These are phyloP conservation scores for Stenoptilia bipunctidactyla DNA, from an alignment of 2,888 invertebrate species.

Conservation along the genomic window DNA sequence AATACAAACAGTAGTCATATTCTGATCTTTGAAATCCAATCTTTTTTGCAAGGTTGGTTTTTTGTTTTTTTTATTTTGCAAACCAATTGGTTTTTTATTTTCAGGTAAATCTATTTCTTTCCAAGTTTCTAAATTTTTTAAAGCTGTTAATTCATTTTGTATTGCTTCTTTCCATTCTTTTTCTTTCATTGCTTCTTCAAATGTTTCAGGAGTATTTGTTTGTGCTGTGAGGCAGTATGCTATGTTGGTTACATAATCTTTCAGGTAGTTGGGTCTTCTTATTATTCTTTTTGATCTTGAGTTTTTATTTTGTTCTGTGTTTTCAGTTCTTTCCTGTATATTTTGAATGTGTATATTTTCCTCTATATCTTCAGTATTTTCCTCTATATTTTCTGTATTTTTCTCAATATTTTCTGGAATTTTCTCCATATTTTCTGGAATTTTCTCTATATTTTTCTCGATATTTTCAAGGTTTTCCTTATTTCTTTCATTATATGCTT, in stretches of 20 bases:
- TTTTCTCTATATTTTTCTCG: too few species aligned
- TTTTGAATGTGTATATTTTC: too few species aligned
- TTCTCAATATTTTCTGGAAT: too few species aligned
- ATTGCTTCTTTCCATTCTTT: constrained; percentile 9
- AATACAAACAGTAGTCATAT: constrained; percentile 11
- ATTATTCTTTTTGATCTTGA: too few species aligned
- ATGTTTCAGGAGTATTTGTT: constrained; percentile 3
- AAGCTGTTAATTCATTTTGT: constrained; percentile 9
- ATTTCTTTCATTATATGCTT: too few species aligned
- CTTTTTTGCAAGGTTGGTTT: constrained; percentile 7
- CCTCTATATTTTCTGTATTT: too few species aligned
- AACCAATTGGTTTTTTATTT: constrained; percentile 4
- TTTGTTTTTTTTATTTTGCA: constrained; percentile 6
- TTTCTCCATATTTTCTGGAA: too few species aligned
- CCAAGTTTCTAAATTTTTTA: constrained; percentile 6
- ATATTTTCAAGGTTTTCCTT: too few species aligned
- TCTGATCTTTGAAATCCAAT: constrained; percentile 4
- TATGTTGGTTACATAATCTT: constrained; percentile 1
- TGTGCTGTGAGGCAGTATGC: not conserved
- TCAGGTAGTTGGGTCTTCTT: constrained; percentile 1
- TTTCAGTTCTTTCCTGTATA: too few species aligned
- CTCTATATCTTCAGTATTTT: too few species aligned
- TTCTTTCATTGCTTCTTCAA: constrained; percentile 5
- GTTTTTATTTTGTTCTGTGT: too few species aligned
- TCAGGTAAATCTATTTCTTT: constrained; percentile 6